Evolutionary conservation across 2,113 vertebrate genomes (phyloP).

Genomic region (Macquaria ambigua): DNA sequence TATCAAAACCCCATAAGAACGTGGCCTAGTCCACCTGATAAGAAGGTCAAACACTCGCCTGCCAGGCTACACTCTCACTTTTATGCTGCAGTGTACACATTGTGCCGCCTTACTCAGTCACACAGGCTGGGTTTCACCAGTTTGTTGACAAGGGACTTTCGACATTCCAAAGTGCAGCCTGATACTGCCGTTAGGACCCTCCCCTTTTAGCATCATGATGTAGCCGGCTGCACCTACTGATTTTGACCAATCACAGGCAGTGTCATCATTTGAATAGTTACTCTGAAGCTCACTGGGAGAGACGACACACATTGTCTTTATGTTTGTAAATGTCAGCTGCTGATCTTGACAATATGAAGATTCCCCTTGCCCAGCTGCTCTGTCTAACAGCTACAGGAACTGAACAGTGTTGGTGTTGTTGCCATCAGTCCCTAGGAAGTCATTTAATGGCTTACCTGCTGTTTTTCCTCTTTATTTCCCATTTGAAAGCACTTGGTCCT

Average conservation of each 20-base stretch:
- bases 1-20: neutral
- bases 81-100: slow-evolving; percentile 27
- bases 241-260: slow-evolving; percentile 39
- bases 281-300: slow-evolving; percentile 8
- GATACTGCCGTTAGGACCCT: slow-evolving; percentile 15
- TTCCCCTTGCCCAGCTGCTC: neutral
- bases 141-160: slow-evolving; percentile 41
- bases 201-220: slow-evolving; percentile 5
- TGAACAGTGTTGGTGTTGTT: neutral
- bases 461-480: neutral
- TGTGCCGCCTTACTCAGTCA: slow-evolving; percentile 1
- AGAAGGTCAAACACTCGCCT: slow-evolving; percentile 15
- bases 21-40: slow-evolving; percentile 2
- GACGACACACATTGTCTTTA: neutral
- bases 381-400: neutral
- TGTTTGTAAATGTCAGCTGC: slow-evolving; percentile 7
- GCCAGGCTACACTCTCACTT: neutral
- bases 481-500: neutral
- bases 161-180: slow-evolving; percentile 73
- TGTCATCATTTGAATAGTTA: slow-evolving; percentile 20
- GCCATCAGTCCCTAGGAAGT: neutral
- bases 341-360: neutral
- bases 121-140: slow-evolving; percentile 16
- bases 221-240: slow-evolving; percentile 30
- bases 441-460: neutral